Evolutionary conservation across 2,888 invertebrate genomes (phyloP).

Genomic region (Protula sp.): DNA sequence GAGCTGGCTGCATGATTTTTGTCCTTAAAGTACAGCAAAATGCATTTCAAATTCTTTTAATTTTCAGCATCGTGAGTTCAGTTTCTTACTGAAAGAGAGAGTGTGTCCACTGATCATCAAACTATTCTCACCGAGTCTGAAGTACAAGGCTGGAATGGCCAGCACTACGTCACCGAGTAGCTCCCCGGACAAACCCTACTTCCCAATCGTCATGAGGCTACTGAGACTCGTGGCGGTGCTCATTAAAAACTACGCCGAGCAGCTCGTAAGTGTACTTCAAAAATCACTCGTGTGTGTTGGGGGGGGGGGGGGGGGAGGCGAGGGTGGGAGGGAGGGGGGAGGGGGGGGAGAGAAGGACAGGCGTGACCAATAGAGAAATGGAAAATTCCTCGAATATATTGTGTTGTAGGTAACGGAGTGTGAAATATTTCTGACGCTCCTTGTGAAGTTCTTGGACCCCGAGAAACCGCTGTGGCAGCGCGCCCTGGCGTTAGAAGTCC

Average conservation of each 20-base stretch:
- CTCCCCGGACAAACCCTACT: slow-evolving; percentile 78
- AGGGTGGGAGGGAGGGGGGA: no score
- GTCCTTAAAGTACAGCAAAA: no score
- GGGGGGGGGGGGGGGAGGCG: no score
- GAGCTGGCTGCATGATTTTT: no score
- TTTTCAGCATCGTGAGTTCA: slow-evolving; percentile 81
- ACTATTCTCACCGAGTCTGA: slow-evolving; percentile 97
- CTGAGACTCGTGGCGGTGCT: slow-evolving; percentile 87
- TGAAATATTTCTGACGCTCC: slow-evolving; percentile 93
- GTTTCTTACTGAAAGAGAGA: slow-evolving; percentile 87
- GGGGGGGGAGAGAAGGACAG: no score
- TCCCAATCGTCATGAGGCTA: slow-evolving; percentile 92
- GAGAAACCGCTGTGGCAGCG: slow-evolving; percentile 96
- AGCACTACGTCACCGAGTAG: slow-evolving; percentile 22
- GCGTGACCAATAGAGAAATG: no score
- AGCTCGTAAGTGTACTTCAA: slow-evolving; percentile 73
- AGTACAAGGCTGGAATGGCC: slow-evolving; percentile 63
- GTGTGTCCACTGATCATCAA: slow-evolving; percentile 98
- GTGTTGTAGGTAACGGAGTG: slow-evolving; percentile 92
- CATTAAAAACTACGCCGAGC: slow-evolving; percentile 84
- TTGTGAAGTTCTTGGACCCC: slow-evolving; percentile 94
- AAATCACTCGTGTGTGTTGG: no score
- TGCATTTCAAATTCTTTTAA: no score
- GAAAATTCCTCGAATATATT: no score
- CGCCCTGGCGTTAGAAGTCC: slow-evolving; percentile 87